phyloP scores from a whole-genome alignment of 92 coral and sea anemone species.

The Phymanthus crucifer region DNA sequence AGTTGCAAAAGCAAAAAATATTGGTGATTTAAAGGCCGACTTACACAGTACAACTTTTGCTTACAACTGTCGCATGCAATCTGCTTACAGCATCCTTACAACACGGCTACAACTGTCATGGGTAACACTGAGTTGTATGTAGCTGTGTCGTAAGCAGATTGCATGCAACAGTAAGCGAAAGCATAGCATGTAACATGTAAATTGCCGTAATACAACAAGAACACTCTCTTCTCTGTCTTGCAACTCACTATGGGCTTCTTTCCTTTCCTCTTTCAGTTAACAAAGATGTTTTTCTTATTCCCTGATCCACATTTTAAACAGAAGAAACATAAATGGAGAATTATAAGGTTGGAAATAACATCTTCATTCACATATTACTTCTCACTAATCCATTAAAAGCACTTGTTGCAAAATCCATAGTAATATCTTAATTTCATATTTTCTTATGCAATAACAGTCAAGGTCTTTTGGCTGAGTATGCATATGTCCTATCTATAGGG shows the following conservation, averaged over 20 bases:
- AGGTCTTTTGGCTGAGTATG: slow-evolving; percentile 92
- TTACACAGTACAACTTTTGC: too few species aligned
- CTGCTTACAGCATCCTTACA: too few species aligned
- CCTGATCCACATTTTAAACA: slow-evolving; percentile 99
- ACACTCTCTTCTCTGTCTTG: too few species aligned
- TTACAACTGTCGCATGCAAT: too few species aligned
- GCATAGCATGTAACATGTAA: too few species aligned
- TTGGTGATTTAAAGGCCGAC: too few species aligned
- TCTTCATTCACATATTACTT: not conserved
- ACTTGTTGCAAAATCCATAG: not conserved
- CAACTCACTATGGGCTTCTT: not conserved
- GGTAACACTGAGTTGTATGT: too few species aligned
- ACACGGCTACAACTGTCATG: too few species aligned
- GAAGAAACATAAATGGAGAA: slow-evolving; percentile 99
- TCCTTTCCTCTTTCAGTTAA: slow-evolving; percentile 50
- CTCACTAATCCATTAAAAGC: not conserved
- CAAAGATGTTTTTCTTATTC: slow-evolving; percentile 92
- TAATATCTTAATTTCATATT: not conserved
- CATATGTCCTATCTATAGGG: slow-evolving; percentile 85
- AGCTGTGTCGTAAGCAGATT: too few species aligned
- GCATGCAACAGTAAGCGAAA: too few species aligned
- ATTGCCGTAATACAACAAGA: too few species aligned
- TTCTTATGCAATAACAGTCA: slow-evolving; percentile 55
- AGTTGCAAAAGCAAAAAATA: too few species aligned
- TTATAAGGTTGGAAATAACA: slow-evolving; percentile 61